Conservation (phyloP, 1,140 invertebrate genomes). For the Triops cancriformis region DNA sequence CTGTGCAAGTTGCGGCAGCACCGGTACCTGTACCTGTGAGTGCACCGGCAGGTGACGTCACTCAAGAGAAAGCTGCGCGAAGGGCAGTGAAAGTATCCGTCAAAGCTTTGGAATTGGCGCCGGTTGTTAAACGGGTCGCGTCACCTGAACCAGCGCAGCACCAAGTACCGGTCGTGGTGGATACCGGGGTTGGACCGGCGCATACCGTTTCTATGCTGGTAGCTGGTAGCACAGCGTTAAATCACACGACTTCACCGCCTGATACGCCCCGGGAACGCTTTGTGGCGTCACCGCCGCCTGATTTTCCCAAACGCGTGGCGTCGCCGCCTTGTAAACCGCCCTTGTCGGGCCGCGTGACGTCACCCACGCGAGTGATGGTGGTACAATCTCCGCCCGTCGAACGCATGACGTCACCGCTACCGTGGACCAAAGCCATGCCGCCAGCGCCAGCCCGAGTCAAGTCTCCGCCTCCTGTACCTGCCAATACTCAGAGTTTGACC, state of each 20-base stretch:
- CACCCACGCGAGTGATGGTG: conserved; percentile 1
- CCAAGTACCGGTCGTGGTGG: conserved; percentile 29
- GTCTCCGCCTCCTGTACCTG: conserved; percentile 2
- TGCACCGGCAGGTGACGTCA: neutral
- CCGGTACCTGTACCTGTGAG: neutral
- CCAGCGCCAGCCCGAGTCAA: conserved; percentile 23
- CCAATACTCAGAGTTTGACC: neutral
- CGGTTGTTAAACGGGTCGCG: neutral
- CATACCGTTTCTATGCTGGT: conserved; percentile 32
- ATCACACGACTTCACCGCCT: neutral
- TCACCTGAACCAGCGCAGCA: neutral
- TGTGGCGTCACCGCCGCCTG: conserved; percentile 11
- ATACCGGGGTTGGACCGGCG: conserved; percentile 29
- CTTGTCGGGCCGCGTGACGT: conserved; percentile 17
- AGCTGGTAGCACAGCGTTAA: conserved; percentile 28
- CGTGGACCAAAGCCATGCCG: neutral
- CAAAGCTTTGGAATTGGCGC: neutral
- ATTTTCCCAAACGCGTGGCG: neutral
- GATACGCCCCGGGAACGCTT: conserved; percentile 20
- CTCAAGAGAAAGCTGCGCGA: neutral
- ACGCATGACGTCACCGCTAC: conserved; percentile 14
- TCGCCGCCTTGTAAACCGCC: neutral
- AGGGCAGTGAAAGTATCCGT: neutral
- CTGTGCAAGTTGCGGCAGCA: neutral
- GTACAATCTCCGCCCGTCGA: conserved; percentile 12